phyloP scores from a whole-genome alignment of 1,140 invertebrate species.

The Bradynema listronoti region DNA sequence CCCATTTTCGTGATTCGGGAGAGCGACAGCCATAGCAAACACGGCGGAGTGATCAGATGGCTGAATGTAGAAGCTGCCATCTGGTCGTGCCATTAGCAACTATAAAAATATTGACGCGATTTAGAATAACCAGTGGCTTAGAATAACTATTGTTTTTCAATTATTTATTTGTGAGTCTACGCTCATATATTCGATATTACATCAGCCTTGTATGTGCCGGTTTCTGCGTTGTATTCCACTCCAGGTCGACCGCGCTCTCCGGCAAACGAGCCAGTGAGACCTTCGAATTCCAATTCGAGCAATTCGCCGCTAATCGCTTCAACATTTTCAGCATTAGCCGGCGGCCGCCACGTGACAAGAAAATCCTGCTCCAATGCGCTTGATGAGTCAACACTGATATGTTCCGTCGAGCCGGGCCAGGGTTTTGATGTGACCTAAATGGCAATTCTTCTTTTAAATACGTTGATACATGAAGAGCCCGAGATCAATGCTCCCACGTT shows the following conservation, averaged over 20 bases:
- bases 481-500: too few species aligned
- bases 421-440: slow-evolving; percentile 4
- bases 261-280: slow-evolving; percentile 40
- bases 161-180: not conserved
- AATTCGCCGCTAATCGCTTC: not conserved
- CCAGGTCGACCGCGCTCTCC: slow-evolving; percentile 39
- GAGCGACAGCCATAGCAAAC: slow-evolving; percentile 36
- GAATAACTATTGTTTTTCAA: not conserved
- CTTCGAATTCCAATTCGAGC: slow-evolving; percentile 33
- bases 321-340: not conserved
- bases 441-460: too few species aligned
- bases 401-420: slow-evolving; percentile 25
- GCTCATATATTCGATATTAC: slow-evolving; percentile 12
- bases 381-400: slow-evolving; percentile 14
- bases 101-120: slow-evolving; percentile 19
- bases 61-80: slow-evolving; percentile 37
- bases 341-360: slow-evolving; percentile 25
- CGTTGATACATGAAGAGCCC: too few species aligned
- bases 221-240: slow-evolving; percentile 38
- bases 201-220: slow-evolving; percentile 41
- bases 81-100: slow-evolving; percentile 39
- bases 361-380: slow-evolving; percentile 37
- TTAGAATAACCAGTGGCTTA: not conserved
- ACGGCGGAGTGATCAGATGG: slow-evolving; percentile 8
- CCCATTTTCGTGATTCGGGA: slow-evolving; percentile 35